A percentile compares a stretch with the other conserved stretches of the same genome.
These are phyloP conservation scores for Lophotriccus pileatus DNA, from an alignment of 2,797 vertebrate genomes.

Conservation along the genomic window DNA sequence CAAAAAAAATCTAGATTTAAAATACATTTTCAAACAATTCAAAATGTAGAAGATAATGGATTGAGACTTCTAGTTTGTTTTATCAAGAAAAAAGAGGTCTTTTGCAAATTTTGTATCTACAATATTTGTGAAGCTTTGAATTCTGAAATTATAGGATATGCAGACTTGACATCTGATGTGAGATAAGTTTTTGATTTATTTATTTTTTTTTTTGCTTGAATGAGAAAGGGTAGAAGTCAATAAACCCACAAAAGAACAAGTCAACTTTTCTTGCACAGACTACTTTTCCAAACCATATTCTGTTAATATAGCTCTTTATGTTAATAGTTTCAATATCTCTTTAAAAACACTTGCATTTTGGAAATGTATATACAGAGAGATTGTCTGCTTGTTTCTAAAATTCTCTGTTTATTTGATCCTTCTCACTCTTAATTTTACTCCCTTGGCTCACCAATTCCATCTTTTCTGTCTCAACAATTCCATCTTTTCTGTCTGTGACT, in stretches of 20 bases:
- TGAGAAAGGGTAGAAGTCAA: neutral
- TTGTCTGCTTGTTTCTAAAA: neutral
- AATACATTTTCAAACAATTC: neutral
- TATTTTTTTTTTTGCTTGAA: neutral
- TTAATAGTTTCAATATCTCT: neutral
- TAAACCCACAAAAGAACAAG: neutral
- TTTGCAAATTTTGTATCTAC: neutral
- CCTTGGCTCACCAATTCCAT: accelerated
- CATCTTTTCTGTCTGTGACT: neutral
- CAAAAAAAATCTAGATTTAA: neutral
- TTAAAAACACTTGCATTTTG: neutral
- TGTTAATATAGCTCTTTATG: neutral
- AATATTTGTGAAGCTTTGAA: neutral
- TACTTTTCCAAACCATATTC: neutral
- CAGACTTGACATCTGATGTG: neutral
- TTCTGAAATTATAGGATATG: neutral
- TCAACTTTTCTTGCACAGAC: neutral
- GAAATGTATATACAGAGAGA: neutral
- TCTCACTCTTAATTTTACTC: neutral
- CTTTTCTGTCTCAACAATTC: neutral
- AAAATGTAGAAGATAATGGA: neutral
- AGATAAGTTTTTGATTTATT: neutral
- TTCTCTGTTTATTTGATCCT: neutral
- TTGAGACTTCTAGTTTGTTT: neutral
- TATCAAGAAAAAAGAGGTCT: neutral